Evolutionary conservation across 2,113 vertebrate genomes (phyloP).

Genomic region (Bos javanicus): DNA sequence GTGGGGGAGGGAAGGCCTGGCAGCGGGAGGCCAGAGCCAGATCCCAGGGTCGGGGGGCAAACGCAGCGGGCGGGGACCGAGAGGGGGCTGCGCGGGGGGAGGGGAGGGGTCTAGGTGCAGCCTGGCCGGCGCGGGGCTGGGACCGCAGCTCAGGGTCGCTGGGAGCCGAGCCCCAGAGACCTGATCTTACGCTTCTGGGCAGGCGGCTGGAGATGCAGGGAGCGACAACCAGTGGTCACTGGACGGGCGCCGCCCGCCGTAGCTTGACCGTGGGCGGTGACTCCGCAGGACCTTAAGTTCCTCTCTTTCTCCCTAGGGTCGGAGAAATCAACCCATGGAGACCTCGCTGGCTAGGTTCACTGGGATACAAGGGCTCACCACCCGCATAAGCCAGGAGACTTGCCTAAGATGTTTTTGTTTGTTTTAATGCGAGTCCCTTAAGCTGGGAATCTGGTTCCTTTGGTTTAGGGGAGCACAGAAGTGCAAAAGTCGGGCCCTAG

Average conservation of each 20-base stretch:
- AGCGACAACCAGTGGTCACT: accelerated
- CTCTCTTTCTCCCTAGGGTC: not conserved
- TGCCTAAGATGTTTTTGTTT: not conserved
- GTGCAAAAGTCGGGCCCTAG: not conserved
- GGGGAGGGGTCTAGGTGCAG: not conserved
- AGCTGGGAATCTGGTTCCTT: not conserved
- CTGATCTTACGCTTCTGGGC: not conserved
- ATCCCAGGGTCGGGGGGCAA: not conserved
- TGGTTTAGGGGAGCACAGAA: not conserved
- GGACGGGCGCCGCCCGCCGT: not conserved
- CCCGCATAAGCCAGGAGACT: not conserved
- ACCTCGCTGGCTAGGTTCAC: not conserved
- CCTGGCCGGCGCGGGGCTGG: accelerated
- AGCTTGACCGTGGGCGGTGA: not conserved
- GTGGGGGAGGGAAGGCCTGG: not conserved
- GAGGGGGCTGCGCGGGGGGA: not conserved
- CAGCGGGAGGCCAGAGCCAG: not conserved
- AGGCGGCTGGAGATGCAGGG: not conserved
- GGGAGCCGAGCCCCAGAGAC: not conserved
- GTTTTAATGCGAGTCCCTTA: not conserved
- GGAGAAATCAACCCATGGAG: not conserved
- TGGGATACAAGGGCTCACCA: not conserved
- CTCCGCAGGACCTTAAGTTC: not conserved
- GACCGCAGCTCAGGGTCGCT: not conserved
- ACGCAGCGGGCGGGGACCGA: not conserved